Evolutionary conservation across 2,888 invertebrate species (phyloP), one percentile per base, ranked within the genome.

Genomic region (Autographa gamma): DNA sequence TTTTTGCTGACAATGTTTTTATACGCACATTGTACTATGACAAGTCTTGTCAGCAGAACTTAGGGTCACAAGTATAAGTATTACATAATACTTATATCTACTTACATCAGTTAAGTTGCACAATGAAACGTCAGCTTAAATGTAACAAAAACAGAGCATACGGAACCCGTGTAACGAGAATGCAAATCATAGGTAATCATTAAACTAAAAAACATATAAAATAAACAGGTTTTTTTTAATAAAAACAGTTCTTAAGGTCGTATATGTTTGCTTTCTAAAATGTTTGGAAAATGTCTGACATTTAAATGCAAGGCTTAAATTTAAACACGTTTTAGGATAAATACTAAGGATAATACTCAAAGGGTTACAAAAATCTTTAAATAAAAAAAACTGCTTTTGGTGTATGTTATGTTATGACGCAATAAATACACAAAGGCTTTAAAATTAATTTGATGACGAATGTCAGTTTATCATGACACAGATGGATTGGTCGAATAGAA

Each of bases 1-100:
- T 48, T 65, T 64, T 71, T 60, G 63, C 74, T 63, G 25, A 11
- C 18, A 34, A 13, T 31, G 41, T 25, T 59, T 65, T 25, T 64
- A 56, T 63, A 11, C 25, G 14, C 16, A 16, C 25, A 64, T 38
- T 38, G 38, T 48, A 18, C 19, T 31, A 48, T 63, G 34, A 16
- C 11, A 38, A 11, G 14, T n/a, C 56, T 65, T 52, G 16, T 61
- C 7, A 31, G 19, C 60, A 43, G 13, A 19, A 54, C 25, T 60
- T n/a, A 43, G 7, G 31, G n/a, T 48, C n/a, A 48, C 8, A 48
- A 48, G 2, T 41, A 41, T 13, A 41, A 41, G n/a, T 48, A 48
- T 48, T 48, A 48, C 48, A 48, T 48, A 48, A 48, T n/a, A 48
- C 48, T 7, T 16, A 1, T n/a, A n/a, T n/a, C 5, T n/a, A 5